Evolutionary conservation across 2,888 invertebrate species (phyloP).

Genomic region (Pseudococcus longispinus): DNA sequence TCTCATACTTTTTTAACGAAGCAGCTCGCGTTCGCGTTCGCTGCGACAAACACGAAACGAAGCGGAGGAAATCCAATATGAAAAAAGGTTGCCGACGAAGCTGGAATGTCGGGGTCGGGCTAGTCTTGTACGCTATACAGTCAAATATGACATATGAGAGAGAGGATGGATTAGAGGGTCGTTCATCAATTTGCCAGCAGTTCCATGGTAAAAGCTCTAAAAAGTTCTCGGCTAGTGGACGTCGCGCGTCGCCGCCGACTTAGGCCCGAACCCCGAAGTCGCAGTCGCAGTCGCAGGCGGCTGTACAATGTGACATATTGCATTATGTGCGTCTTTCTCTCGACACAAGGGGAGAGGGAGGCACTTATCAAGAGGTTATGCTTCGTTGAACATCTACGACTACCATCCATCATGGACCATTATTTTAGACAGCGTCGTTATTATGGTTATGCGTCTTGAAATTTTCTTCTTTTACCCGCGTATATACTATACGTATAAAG

Average conservation of each 20-base stretch:
- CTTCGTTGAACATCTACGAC: conserved; percentile 38
- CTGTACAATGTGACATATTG: conserved; percentile 49
- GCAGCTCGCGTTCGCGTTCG: neutral
- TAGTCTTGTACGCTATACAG: neutral
- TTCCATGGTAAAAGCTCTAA: conserved; percentile 53
- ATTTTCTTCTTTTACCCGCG: conserved; percentile 13
- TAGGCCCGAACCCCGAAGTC: neutral
- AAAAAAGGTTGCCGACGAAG: neutral
- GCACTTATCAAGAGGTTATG: conserved; percentile 53
- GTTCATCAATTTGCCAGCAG: conserved; percentile 48
- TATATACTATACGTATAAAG: neutral
- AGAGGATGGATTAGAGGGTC: conserved; percentile 48
- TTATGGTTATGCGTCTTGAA: conserved; percentile 41
- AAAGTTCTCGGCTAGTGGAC: conserved; percentile 49
- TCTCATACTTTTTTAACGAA: neutral
- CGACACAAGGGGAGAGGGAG: neutral
- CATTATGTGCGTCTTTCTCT: conserved; percentile 49
- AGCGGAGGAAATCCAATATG: conserved; percentile 10
- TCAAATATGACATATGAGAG: conserved; percentile 38
- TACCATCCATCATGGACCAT: conserved; percentile 54
- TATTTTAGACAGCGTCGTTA: conserved; percentile 48
- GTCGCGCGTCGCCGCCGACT: conserved; percentile 42
- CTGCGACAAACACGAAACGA: neutral
- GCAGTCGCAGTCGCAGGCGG: conserved; percentile 28
- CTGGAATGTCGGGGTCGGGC: neutral